A percentile compares a stretch with the other conserved stretches of the same genome.
These are phyloP conservation scores for Platyrinchus mystaceus DNA, from an alignment of 2,797 vertebrate genomes.

Conservation along the genomic window DNA sequence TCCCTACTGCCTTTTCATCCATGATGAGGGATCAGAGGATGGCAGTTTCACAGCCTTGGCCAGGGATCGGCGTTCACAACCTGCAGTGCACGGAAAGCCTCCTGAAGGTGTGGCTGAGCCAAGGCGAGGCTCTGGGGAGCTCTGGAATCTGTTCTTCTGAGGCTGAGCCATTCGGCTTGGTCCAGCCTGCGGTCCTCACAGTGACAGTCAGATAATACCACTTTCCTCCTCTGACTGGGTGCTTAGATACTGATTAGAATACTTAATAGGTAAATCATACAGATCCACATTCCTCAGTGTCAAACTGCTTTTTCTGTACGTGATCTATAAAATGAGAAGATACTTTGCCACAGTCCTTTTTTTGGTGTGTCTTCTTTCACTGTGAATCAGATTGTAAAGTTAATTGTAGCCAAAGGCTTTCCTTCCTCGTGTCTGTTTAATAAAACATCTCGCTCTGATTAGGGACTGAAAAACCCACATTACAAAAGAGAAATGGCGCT, in stretches of 20 bases:
- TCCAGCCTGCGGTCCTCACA: background rate
- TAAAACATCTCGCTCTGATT: background rate
- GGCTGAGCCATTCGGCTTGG: background rate
- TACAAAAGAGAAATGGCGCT: background rate
- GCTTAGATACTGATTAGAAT: background rate
- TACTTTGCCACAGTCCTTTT: background rate
- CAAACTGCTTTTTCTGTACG: background rate
- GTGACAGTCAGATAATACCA: background rate
- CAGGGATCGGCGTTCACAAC: background rate
- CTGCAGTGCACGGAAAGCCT: accelerated
- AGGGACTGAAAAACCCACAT: background rate
- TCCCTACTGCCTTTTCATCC: background rate
- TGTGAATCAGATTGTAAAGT: background rate
- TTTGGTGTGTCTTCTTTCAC: background rate
- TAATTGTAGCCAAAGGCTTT: background rate
- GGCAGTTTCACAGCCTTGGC: background rate
- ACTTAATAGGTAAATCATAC: background rate
- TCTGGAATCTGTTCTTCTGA: background rate
- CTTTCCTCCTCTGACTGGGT: background rate
- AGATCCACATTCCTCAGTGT: background rate
- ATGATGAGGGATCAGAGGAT: background rate
- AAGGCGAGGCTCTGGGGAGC: background rate
- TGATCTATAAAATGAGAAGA: background rate
- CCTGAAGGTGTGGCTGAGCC: background rate
- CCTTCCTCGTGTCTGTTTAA: background rate